These are phyloP conservation scores for Lithophane ornitopus DNA, from an alignment of 2,888 invertebrate genomes.

Conservation along the genomic window DNA sequence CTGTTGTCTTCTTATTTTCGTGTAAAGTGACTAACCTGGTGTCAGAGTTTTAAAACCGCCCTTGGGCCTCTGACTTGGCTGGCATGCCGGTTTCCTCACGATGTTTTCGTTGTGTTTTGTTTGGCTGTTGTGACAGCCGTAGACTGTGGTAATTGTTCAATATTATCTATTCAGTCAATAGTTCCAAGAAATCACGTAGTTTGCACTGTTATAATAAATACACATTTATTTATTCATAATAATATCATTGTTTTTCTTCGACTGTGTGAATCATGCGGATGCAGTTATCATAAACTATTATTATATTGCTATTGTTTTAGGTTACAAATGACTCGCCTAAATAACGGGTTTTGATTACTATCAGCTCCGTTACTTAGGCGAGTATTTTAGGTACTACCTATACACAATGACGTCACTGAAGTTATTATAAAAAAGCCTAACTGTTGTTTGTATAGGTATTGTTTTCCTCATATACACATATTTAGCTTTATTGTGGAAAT, in stretches of 20 bases:
- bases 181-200: conserved; percentile 31
- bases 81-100: no score
- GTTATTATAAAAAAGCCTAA: not conserved
- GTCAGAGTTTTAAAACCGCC: no score
- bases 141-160: conserved; percentile 2
- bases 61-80: no score
- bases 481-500: not conserved
- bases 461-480: conserved; percentile 17
- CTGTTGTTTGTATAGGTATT: conserved; percentile 1
- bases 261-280: conserved; percentile 52
- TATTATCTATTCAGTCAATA: conserved; percentile 13
- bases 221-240: conserved; percentile 21
- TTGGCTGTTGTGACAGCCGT: not conserved
- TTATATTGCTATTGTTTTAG: conserved; percentile 45
- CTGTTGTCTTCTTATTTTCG: not conserved
- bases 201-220: conserved; percentile 21
- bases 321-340: conserved; percentile 30
- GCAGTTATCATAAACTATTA: conserved; percentile 51
- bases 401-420: conserved; percentile 7
- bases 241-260: conserved; percentile 46
- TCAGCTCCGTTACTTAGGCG: no score
- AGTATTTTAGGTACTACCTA: conserved; percentile 1
- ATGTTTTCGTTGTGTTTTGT: no score
- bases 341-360: no score
- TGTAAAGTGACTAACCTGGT: no score